These are phyloP conservation scores for Caenorhabditis sp. DNA, from an alignment of 2,888 invertebrate genomes.

Conservation along the genomic window DNA sequence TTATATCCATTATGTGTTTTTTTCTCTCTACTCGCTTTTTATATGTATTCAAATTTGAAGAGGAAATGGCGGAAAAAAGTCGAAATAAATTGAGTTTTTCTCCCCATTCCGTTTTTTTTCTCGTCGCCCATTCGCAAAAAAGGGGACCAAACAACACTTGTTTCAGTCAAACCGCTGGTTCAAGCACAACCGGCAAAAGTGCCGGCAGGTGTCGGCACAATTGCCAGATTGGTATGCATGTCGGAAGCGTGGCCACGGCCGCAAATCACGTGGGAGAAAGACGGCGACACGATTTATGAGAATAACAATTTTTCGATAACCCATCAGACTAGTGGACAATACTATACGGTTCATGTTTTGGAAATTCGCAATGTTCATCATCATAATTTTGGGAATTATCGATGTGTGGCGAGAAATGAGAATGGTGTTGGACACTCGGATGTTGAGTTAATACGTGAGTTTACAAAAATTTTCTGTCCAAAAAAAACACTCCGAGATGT, in stretches of 20 bases:
- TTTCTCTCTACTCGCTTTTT: no score
- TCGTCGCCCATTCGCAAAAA: no score
- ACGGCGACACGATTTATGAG: constrained; percentile 62
- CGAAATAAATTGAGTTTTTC: no score
- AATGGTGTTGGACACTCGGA: constrained; percentile 66
- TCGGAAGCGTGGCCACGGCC: constrained; percentile 70
- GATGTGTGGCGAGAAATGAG: constrained; percentile 68
- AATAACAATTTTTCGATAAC: constrained; percentile 55
- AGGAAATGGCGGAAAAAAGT: no score
- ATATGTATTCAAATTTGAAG: no score
- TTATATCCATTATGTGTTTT: no score
- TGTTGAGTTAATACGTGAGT: constrained; percentile 57
- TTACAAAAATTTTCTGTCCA: constrained; percentile 1
- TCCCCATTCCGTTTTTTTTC: background rate
- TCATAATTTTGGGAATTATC: constrained; percentile 62
- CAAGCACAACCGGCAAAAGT: constrained; percentile 57
- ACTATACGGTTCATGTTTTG: constrained; percentile 63
- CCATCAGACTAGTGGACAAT: no score
- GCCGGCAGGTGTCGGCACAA: constrained; percentile 36
- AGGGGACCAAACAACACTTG: no score
- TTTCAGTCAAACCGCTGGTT: constrained; percentile 65
- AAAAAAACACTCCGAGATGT: no score
- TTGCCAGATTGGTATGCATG: constrained; percentile 53
- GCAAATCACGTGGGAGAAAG: constrained; percentile 63
- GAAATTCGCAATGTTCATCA: constrained; percentile 59